A percentile compares a stretch with the other conserved stretches of the same genome.
Evolutionary conservation across 2,888 invertebrate species (phyloP).

Genomic region (Drosophila cracens): DNA sequence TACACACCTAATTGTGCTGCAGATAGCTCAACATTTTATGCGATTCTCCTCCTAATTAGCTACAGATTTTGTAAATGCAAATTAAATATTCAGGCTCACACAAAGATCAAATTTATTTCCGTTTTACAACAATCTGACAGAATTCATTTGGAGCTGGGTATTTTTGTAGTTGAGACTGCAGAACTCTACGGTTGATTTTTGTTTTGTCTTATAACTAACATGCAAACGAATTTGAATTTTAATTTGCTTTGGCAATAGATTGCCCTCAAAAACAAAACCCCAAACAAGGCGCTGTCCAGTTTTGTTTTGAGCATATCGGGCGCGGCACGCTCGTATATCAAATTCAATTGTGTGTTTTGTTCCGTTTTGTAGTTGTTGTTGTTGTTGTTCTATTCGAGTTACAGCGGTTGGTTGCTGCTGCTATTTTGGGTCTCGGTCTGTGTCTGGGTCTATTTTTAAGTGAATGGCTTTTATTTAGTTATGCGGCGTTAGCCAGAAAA

Average conservation of each 20-base stretch:
- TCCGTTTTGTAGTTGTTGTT: slow-evolving; percentile 16
- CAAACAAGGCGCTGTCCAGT: slow-evolving; percentile 30
- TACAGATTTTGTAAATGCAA: neutral
- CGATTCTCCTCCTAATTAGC: neutral
- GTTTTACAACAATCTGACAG: neutral
- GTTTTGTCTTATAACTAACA: slow-evolving; percentile 37
- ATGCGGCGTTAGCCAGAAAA: slow-evolving; percentile 57
- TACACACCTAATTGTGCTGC: neutral
- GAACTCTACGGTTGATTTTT: neutral
- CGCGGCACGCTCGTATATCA: slow-evolving; percentile 60
- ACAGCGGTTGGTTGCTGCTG: slow-evolving; percentile 44
- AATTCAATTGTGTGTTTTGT: slow-evolving; percentile 58
- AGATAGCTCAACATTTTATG: neutral
- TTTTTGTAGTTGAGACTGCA: neutral
- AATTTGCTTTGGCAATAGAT: slow-evolving; percentile 62
- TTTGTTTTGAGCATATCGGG: slow-evolving; percentile 43
- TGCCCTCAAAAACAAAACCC: slow-evolving; percentile 27
- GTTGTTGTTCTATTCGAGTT: slow-evolving; percentile 46
- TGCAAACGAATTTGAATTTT: slow-evolving; percentile 70
- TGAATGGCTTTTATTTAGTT: slow-evolving; percentile 69
- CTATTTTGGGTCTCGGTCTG: slow-evolving; percentile 20
- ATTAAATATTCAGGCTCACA: neutral
- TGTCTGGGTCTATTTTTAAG: slow-evolving; percentile 40
- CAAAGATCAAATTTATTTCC: neutral
- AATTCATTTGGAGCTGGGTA: neutral